Evolutionary conservation across 1,140 invertebrate genomes (phyloP).

Genomic region (Pollicipes pollicipes): DNA sequence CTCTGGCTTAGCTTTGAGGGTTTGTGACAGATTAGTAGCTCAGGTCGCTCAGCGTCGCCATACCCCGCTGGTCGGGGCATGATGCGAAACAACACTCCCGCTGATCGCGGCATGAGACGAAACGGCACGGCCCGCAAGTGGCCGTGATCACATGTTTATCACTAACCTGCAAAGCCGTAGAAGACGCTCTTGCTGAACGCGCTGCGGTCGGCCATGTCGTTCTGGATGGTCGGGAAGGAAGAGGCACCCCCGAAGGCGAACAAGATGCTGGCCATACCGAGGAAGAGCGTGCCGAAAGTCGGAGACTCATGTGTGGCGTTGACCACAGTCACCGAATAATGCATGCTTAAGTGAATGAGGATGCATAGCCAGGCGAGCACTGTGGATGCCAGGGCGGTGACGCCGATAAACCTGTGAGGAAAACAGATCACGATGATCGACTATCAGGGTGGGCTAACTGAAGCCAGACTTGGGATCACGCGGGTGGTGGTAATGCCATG

Average conservation of each 20-base stretch:
- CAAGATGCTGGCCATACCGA: slow-evolving; percentile 42
- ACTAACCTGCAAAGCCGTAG: slow-evolving; percentile 21
- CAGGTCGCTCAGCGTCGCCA: too few relatives aligned
- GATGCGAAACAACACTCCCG: too few relatives aligned
- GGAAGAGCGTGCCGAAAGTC: slow-evolving; percentile 32
- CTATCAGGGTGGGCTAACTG: too few relatives aligned
- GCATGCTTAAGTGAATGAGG: neutral
- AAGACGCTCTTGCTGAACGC: slow-evolving; percentile 20
- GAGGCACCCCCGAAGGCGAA: slow-evolving; percentile 48
- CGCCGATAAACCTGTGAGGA: neutral
- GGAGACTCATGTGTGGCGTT: slow-evolving; percentile 12
- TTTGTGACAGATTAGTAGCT: too few relatives aligned
- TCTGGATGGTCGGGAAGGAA: slow-evolving; percentile 50
- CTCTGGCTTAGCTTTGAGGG: too few relatives aligned
- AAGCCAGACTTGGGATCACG: too few relatives aligned
- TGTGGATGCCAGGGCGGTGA: neutral
- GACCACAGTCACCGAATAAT: neutral
- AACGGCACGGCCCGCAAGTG: too few relatives aligned
- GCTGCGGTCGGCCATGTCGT: slow-evolving; percentile 30
- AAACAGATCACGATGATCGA: too few relatives aligned
- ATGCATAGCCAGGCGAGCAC: neutral
- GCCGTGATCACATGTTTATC: too few relatives aligned
- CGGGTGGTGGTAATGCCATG: too few relatives aligned
- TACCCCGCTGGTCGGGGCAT: too few relatives aligned
- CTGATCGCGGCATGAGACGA: too few relatives aligned